Base-by-base conservation (phyloP, 2,113 vertebrate genomes). In the Triplophysa rosa region DNA sequence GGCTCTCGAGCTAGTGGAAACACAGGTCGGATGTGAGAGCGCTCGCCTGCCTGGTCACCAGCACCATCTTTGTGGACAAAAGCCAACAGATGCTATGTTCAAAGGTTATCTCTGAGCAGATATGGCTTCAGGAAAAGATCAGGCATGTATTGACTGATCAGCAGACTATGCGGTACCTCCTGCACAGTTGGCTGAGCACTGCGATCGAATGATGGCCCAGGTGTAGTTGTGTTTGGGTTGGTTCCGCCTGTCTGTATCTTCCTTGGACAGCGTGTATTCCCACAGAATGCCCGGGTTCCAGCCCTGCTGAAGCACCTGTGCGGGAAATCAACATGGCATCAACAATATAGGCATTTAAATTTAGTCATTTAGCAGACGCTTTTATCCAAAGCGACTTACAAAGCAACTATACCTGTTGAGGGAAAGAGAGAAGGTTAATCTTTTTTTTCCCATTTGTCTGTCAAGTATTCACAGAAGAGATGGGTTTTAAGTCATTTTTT, bases 151-250 rank as follows among this genome's bases (percentile, higher is more conserved):
- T 54, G 2, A 54, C 16, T 19, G 14, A 49, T 49, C 14, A 54
- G 49, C 24, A 56, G 26, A 3, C 12, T 0, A 26, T 24, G 3
- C 21, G 65, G 47, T 92, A 96, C 96, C 96, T 89, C 92, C 92
- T 16, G 94, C 95, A 72, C 96, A 97, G 17, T 93, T 94, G 9
- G 88, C 90, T 0, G 95, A 95, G 85, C 96, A 97, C 42, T 92
- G 90, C 0, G 95, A 93, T 26, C 86, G 93, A 78, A 94, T n/a
- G 26, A 95, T 79, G 52, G 91, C 92, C 96, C 96, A 97, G 0
- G 93, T 89, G 45, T 94, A 96, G 86, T 89, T 94, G 85, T 94
- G 91, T 74, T 92, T 94, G 19, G 84, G 76, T 6, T 80, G 62
- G 40, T 72, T 80, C 52, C 68, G 90, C 74, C 83, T 93, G 63